Evolutionary conservation across 2,888 invertebrate genomes (phyloP).

Genomic region (Hypomecis punctinalis): DNA sequence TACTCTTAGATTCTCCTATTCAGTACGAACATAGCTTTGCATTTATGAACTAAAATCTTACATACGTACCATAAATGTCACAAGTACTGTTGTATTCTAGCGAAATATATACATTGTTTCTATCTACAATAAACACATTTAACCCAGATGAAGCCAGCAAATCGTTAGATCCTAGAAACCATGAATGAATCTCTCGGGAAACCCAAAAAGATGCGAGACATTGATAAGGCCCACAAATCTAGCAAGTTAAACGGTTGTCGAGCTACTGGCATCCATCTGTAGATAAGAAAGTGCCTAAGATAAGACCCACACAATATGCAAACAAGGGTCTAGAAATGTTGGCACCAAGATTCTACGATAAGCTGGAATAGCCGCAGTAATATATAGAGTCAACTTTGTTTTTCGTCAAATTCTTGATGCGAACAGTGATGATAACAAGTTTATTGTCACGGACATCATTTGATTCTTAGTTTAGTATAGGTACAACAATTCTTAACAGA

Average conservation of each 20-base stretch:
- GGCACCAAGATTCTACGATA: conserved; percentile 11
- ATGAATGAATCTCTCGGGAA: conserved; percentile 50
- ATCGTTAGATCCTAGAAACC: conserved; percentile 22
- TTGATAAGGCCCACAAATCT: conserved; percentile 50
- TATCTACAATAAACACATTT: conserved; percentile 2
- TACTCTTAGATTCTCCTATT: too few relatives aligned
- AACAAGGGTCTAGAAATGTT: conserved; percentile 36
- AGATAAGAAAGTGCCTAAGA: conserved; percentile 53
- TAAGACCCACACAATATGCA: conserved; percentile 48
- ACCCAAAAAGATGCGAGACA: conserved; percentile 44
- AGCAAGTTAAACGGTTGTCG: conserved; percentile 48
- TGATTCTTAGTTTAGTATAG: too few relatives aligned
- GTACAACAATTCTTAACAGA: too few relatives aligned
- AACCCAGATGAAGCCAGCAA: conserved; percentile 9
- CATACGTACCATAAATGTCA: not conserved
- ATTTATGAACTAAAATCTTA: not conserved
- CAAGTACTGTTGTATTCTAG: not conserved
- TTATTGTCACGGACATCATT: too few relatives aligned
- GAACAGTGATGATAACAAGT: too few relatives aligned
- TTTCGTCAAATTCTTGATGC: not conserved
- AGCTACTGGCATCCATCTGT: conserved; percentile 53
- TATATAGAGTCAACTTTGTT: not conserved
- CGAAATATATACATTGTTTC: conserved; percentile 2
- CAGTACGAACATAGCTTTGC: too few relatives aligned
- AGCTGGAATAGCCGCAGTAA: not conserved